phyloP scores from a whole-genome alignment of 2,888 invertebrate species.

The Alloscopus bannaensis region DNA sequence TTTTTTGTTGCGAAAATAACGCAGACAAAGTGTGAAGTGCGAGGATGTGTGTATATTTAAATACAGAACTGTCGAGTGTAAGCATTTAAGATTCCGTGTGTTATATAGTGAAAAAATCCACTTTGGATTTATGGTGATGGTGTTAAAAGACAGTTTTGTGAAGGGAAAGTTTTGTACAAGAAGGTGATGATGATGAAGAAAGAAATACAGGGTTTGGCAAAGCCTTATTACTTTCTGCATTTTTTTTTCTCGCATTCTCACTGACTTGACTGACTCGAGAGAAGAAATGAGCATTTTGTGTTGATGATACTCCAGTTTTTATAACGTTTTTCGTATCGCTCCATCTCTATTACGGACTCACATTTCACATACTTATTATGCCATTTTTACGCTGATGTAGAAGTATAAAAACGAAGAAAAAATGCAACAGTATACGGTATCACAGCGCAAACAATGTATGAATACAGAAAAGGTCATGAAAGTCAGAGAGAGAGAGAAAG shows the following conservation, averaged over 20 bases:
- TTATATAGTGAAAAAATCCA: slow-evolving; percentile 4
- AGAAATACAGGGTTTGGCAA: slow-evolving; percentile 7
- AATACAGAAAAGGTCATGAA: no score
- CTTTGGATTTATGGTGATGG: slow-evolving; percentile 13
- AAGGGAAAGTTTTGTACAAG: neutral
- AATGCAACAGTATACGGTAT: no score
- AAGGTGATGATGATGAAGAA: neutral
- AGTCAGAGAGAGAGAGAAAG: no score
- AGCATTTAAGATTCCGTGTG: no score
- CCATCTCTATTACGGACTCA: no score
- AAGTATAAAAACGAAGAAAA: no score
- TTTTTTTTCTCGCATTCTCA: slow-evolving; percentile 4
- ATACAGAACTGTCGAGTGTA: no score
- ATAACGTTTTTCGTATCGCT: no score
- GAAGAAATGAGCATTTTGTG: slow-evolving; percentile 15
- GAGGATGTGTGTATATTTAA: neutral
- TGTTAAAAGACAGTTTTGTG: slow-evolving; percentile 4
- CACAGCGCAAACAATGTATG: no score
- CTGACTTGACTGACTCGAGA: neutral
- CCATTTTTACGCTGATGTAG: no score
- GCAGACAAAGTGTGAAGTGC: no score
- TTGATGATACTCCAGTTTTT: neutral
- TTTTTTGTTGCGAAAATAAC: neutral
- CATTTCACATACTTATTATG: no score
- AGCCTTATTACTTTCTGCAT: slow-evolving; percentile 11